Percentiles rank a stretch among this genome's conserved stretches.
phyloP scores from a whole-genome alignment of 1,140 invertebrate genomes.

The Drosophila nasuta region DNA sequence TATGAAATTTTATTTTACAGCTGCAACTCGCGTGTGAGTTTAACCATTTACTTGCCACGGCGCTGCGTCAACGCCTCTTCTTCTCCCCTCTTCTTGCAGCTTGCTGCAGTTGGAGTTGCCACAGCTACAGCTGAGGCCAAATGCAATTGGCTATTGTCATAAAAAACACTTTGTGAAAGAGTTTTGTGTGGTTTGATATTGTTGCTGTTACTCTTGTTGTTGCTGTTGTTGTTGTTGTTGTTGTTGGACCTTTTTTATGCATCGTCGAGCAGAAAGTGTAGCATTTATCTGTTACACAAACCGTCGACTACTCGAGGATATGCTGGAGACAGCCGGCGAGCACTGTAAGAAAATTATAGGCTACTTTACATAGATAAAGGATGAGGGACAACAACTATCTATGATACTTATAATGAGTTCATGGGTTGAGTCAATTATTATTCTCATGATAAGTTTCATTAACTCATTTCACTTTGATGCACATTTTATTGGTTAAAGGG shows the following conservation, averaged over 20 bases:
- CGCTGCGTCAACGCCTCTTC: conserved; percentile 46
- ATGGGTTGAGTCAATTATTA: not conserved
- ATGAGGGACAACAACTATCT: not conserved
- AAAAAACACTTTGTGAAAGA: conserved; percentile 83
- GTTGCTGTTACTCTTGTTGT: conserved; percentile 6
- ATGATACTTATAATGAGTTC: not conserved
- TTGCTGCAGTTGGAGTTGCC: conserved; percentile 25
- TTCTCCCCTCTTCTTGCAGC: not conserved
- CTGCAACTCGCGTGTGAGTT: conserved; percentile 68
- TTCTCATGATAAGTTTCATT: no score
- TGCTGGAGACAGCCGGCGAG: conserved; percentile 21
- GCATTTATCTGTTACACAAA: conserved; percentile 73
- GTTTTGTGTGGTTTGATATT: conserved; percentile 60
- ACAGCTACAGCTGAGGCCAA: conserved; percentile 57
- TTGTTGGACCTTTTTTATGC: conserved; percentile 78
- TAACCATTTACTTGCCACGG: conserved; percentile 16
- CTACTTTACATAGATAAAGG: not conserved
- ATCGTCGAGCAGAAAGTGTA: conserved; percentile 82
- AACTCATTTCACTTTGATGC: no score
- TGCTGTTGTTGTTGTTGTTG: conserved; percentile 51
- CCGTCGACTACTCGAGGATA: conserved; percentile 43
- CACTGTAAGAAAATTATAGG: conserved; percentile 55
- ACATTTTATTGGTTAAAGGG: not conserved
- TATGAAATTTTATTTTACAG: conserved; percentile 79
- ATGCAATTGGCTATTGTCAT: conserved; percentile 80